Evolutionary conservation across 2,888 invertebrate species (phyloP).

Genomic region (Drosophila prostipennis): DNA sequence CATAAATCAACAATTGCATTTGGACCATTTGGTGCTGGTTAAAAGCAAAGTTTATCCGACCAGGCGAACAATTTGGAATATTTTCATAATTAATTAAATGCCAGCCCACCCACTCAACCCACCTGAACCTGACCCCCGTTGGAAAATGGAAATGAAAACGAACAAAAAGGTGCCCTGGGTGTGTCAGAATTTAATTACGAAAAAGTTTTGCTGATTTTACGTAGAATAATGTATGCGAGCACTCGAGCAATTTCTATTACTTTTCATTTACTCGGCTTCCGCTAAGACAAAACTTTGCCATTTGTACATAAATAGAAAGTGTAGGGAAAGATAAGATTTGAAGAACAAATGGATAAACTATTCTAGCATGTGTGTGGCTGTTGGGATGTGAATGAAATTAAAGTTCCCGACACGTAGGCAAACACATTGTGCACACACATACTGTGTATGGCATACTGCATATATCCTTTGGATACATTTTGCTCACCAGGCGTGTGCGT

Average conservation of each 20-base stretch:
- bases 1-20: conserved; percentile 24
- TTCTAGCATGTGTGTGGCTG: conserved; percentile 19
- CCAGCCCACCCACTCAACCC: no score
- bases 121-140: not conserved
- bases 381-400: conserved; percentile 19
- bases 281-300: conserved; percentile 4
- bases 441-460: not conserved
- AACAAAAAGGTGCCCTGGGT: no score
- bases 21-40: conserved; percentile 9
- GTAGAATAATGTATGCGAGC: conserved; percentile 30
- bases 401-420: conserved; percentile 51
- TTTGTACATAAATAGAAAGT: conserved; percentile 9
- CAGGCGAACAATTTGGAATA: conserved; percentile 10
- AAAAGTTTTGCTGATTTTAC: conserved; percentile 30
- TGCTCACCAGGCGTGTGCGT: conserved; percentile 26
- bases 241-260: conserved; percentile 27
- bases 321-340: conserved; percentile 13
- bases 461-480: conserved; percentile 44
- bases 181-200: conserved; percentile 36
- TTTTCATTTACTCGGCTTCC: conserved; percentile 26
- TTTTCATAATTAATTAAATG: conserved; percentile 36
- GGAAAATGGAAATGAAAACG: conserved; percentile 1
- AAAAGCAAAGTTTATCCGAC: not conserved
- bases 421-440: conserved; percentile 41
- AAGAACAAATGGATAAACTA: conserved; percentile 42